Evolutionary conservation across 2,797 vertebrate genomes (phyloP), one percentile per base, ranked within the genome.

Genomic region (Denticeps clupeoides): DNA sequence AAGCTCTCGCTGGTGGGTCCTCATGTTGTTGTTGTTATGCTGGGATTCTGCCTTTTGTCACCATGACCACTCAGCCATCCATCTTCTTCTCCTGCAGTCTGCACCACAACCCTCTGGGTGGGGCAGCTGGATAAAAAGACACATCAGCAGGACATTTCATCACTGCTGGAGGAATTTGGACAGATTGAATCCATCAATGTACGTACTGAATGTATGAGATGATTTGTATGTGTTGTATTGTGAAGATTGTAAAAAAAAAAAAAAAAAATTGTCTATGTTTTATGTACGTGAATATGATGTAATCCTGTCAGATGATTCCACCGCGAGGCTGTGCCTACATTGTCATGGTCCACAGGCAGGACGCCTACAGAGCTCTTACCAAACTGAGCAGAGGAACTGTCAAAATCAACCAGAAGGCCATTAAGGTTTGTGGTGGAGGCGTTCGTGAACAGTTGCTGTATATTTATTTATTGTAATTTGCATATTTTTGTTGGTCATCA

Each of bases 111-210:
- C 0, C 86, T 99, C 41, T 99, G 95, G 95, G 86, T 99, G 6
- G 95, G 95, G 51, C 95, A 99, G 21, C 80, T 99, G 19, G 95
- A 99, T 79, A 99, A 98, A 80, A 90, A 89, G 68, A 95, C 91
- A 2, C 89, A 90, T 47, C 91, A 95, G 47, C 84, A 91, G 41
- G 94, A 99, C 38, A 89, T 99, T 49, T 88, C 85, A 67, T 89
- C 83, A 49, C 86, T 99, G 49, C 67, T 99, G 63, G 94, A 98
- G 73, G 95, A 99, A 63, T 99, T 97, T 70, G 95, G 95, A 47
- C 91, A 92, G 45, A 95, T 99, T 53, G 89, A 95, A 37, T 97
- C 94, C 3, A 88, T 97, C 67, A 97, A 99, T 65, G 95, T 99
- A 74, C 89, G 95, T 87, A 15, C 48, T 3, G 3, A 41, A 21